Base-by-base conservation (phyloP, 2,113 vertebrate species). In the Gambusia affinis region DNA sequence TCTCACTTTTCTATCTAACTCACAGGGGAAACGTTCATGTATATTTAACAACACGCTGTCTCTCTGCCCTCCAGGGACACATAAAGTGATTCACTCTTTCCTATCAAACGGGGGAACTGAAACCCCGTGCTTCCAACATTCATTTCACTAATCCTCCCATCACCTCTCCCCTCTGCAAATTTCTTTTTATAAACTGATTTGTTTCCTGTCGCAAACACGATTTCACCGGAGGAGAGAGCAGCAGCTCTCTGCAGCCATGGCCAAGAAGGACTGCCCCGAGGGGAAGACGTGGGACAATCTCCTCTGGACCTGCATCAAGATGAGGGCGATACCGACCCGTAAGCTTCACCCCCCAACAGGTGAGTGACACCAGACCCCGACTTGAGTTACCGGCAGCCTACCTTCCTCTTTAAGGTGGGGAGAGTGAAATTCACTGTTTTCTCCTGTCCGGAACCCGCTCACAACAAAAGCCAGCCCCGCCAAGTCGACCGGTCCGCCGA, bases 81-180 rank as follows among this genome's bases (percentile, higher is more conserved):
- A 39, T 61, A 64, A 60, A 64, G 86, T 91, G 89, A 90, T 82
- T 93, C 92, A 92, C 73, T 54, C 82, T 87, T 90, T 93, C 90
- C 91, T 86, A 65, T 70, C 42, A 81, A 77, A 87, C 76, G 51
- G 79, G 89, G 92, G 93, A 94, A 94, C 71, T 94, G 93, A 94
- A 94, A 93, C 86, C 80, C 89, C 81, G 81, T 83, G 4, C 31
- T 1, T 61, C 51, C 70, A 70, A 71, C 70, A 66, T 68, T 86
- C 63, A 70, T 78, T 67, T 80, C 77, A 76, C 66, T 42, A 77
- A 79, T 60, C 37, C 73, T 71, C 35, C 24, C 2, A 1, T 79
- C 69, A 54, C 44, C 10, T 66, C 70, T 37, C 69, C 80, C 35
- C 64, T 76, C 65, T 65, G 30, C 39, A 17, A 24, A 30, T 51